Evolutionary conservation across 2,888 invertebrate genomes (phyloP), one percentile per base, ranked within the genome.

Genomic region (Acanthacorydalis orientalis): DNA sequence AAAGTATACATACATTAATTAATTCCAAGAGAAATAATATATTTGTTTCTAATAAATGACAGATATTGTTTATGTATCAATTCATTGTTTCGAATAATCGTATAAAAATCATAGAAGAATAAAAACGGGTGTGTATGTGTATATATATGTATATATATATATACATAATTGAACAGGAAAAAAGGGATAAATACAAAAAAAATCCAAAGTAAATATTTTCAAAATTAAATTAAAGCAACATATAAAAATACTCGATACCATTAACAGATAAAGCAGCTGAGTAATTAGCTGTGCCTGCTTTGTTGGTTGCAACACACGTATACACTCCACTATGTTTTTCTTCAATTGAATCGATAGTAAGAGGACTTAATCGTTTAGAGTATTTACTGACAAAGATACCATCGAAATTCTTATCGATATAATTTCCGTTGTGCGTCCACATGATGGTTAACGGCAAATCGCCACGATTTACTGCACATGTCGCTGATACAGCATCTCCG

Each of bases 381-480:
- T 7, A 8, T 60, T 74, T 75, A 31, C 76, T 62, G 44, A 77
- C 68, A 40, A 64, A 64, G 50, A 75, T 65, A 51, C 69, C 69
- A 50, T 65, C 62, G 51, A 63, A 65, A 50, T 60, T 54, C 31
- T 52, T 52, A 51, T 54, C 54, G 49, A 64, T 57, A 6, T 55
- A 51, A 8, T 39, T 39, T 50, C 68, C 68, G 38, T 86, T 82
- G 53, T 85, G 75, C 31, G 72, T 73, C 88, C 88, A 88, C 46
- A 74, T 74, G 47, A 89, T 78, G 57, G 76, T 75, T 34, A 89
- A 69, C 7, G 88, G 89, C 45, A 76, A 70, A 61, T 89, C 89
- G 40, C 90, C 86, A 64, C 84, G 83, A 43, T 76, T 74, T 38
- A 85, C 78, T 67, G 81, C 77, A 62, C 86, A 87, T 53, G 78